Conservation (phyloP, 1,140 invertebrate species). For the Bombus polaris region DNA sequence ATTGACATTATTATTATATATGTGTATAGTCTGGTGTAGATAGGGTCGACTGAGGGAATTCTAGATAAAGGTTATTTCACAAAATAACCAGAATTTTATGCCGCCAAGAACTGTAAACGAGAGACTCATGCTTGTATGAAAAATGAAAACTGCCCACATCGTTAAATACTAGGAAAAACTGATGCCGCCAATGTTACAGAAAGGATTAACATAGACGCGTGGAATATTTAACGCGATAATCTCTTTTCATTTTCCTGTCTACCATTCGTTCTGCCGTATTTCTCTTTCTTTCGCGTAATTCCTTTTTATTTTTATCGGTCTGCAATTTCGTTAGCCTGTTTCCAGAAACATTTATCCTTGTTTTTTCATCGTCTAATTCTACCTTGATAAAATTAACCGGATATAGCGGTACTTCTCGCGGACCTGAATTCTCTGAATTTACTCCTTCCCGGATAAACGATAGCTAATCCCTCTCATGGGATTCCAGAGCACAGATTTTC, state of each 20-base stretch:
- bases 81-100: not conserved
- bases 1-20: too few species aligned
- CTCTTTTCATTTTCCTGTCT: not conserved
- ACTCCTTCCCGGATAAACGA: conserved; percentile 13
- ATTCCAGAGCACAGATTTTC: conserved; percentile 60
- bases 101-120: conserved; percentile 2
- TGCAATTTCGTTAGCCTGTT: not conserved
- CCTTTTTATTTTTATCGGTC: not conserved
- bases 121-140: not conserved
- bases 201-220: not conserved
- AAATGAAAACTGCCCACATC: not conserved
- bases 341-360: not conserved
- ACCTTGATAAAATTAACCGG: conserved; percentile 50
- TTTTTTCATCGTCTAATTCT: not conserved
- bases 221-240: conserved; percentile 34
- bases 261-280: not conserved
- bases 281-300: not conserved
- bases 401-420: not conserved
- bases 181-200: not conserved
- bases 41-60: too few species aligned
- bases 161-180: not conserved
- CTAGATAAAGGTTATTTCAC: not conserved
- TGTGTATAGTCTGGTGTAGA: too few species aligned
- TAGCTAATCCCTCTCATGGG: conserved; percentile 53
- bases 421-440: conserved; percentile 38